Evolutionary conservation across 1,140 invertebrate species (phyloP), one percentile per base, ranked within the genome.

Genomic region (Camponotus pennsylvanicus): DNA sequence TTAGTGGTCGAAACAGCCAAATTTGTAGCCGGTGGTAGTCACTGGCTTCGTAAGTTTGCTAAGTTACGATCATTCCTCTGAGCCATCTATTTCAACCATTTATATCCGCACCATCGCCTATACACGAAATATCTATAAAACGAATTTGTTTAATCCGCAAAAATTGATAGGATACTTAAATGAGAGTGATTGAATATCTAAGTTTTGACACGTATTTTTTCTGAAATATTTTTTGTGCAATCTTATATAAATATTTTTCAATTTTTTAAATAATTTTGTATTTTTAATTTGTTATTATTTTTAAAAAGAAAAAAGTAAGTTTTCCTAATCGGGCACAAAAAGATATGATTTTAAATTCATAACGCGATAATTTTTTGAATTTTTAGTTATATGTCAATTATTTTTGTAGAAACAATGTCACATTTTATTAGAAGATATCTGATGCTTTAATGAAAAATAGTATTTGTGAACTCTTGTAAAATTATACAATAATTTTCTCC

Each of bases 1-100:
- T 90, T 90, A 89, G 61, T 61, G 32, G 57, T 32, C 49, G 61
- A 87, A 37, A 37, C 64, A 85, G 88, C 59, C 79, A 57, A 89
- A 87, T 73, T 64, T 52, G 37, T 45, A 37, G 34, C 69, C 3
- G 21, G 15, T 70, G 45, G 15, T 70, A 45, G n/a, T n/a, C 40
- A 80, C 7, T 42, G 27, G 11, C 11, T 9, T 45, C 18, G 34
- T 57, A 69, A 80, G 66, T 80, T 13, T 13, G 15, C 66, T n/a
- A 79, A 80, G 64, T 59, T 80, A 80, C 45, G 21, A 3, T 79
- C 42, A 67, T 79, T 59, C 27, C 49, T 70, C 37, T 18, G 40
- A 55, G 9, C 40, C 21, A 32, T 57, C 32, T 27, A 70, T 59
- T 70, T 27, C 8, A 18, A 57, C 9, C 21, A 70, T 80, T 57